Percentiles rank a stretch among this genome's conserved stretches.
Conservation (phyloP, 2,888 invertebrate species). For the Microdon myrmicae region DNA sequence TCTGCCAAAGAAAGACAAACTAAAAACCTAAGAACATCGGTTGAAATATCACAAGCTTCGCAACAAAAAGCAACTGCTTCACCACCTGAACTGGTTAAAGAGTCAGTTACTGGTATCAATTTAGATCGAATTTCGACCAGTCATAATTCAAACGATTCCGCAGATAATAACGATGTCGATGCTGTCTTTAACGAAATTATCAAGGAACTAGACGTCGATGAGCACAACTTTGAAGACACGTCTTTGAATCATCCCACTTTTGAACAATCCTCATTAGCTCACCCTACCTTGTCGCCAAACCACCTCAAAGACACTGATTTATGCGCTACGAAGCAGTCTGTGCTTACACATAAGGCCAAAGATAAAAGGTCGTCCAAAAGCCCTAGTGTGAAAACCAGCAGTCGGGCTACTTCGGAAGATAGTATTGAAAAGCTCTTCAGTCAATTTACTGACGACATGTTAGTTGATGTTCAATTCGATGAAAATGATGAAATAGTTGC, state of each 20-base stretch:
- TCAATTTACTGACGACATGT: conserved; percentile 63
- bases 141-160: too few relatives aligned
- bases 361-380: conserved; percentile 52
- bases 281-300: not conserved
- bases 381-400: conserved; percentile 55
- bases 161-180: conserved; percentile 55
- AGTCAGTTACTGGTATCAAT: too few relatives aligned
- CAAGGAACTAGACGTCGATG: conserved; percentile 52
- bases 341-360: conserved; percentile 17
- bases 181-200: conserved; percentile 59
- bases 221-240: not conserved
- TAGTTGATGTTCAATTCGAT: conserved; percentile 64
- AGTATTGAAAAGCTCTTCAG: conserved; percentile 65
- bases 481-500: conserved; percentile 63
- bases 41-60: too few relatives aligned
- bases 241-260: not conserved
- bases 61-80: too few relatives aligned
- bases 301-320: not conserved
- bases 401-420: conserved; percentile 61
- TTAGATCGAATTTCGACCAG: too few relatives aligned
- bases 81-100: too few relatives aligned
- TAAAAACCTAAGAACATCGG: too few relatives aligned
- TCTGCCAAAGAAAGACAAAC: too few relatives aligned
- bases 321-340: conserved; percentile 7
- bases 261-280: conserved; percentile 11